Base-by-base conservation (phyloP, 2,113 vertebrate genomes). In the Prinia subflava region DNA sequence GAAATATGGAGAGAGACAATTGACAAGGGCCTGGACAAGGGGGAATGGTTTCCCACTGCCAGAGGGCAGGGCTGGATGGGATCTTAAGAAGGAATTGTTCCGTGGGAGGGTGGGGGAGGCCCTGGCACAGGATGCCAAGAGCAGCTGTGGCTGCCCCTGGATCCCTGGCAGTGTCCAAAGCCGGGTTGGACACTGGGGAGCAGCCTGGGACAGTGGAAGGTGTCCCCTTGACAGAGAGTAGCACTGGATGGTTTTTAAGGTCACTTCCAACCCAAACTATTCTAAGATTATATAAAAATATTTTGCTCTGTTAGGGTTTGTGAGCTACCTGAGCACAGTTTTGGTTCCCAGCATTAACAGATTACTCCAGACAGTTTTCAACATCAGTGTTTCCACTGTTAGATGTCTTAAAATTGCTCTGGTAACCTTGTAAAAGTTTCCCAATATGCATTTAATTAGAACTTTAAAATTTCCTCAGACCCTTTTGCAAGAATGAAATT, bases 211-310 rank as follows among this genome's bases (percentile, higher is more conserved):
- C 1, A n/a, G 18, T 19, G 44, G 12, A 0, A 60, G 18, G 9
- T 14, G 31, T 30, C 46, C 56, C 31, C 56, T 35, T 53, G 19
- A 4, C 28, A 10, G 30, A 31, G 31, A 47, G 6, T 35, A 47
- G 37, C 1, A 20, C 6, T 5, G 4, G 31, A 1, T 25, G 25
- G 9, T 1, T 1, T 35, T 83, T 52, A 4, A 8, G 11, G 7
- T 35, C 31, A 15, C 10, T 60, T 44, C 20, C 56, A 35, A 13
- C 1, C 5, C 24, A 50, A 9, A 35, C 6, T 8, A 27, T 37
- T 28, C 23, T 28, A 7, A 5, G 41, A 55, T 46, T 21, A 9
- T 15, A 13, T 19, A 28, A 47, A 64, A 56, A 60, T 46, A 28
- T 33, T 87, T 84, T 39, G 2, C 4, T 63, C 2, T 71, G 3